phyloP scores from a whole-genome alignment of 2,113 vertebrate genomes.

The Oncorhynchus tshawytscha region DNA sequence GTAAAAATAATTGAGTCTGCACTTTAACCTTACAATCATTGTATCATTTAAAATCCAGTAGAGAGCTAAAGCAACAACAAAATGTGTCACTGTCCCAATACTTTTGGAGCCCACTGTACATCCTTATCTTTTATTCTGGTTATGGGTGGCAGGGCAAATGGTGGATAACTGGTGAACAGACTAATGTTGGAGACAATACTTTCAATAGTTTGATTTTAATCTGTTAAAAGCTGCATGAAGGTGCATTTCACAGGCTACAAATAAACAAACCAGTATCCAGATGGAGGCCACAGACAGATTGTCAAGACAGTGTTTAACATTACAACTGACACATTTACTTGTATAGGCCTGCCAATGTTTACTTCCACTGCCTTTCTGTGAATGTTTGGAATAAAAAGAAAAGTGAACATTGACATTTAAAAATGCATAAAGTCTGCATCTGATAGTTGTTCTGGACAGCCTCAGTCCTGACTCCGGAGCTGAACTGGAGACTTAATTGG shows the following conservation, averaged over 20 bases:
- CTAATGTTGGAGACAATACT: not conserved
- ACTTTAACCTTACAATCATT: too few species aligned
- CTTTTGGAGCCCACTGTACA: not conserved
- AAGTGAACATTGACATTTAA: too few species aligned
- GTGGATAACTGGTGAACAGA: not conserved
- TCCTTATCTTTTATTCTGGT: not conserved
- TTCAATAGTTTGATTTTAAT: not conserved
- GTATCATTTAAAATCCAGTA: too few species aligned
- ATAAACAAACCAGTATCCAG: not conserved
- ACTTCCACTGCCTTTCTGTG: too few species aligned
- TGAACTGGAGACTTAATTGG: not conserved
- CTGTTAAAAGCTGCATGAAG: not conserved
- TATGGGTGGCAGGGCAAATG: not conserved
- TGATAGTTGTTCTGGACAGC: too few species aligned
- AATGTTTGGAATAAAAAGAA: too few species aligned
- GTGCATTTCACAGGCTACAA: not conserved
- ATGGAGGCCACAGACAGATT: not conserved
- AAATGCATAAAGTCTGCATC: too few species aligned
- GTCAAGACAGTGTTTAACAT: not conserved
- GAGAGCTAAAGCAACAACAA: too few species aligned
- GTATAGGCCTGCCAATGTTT: too few species aligned
- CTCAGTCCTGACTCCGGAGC: not conserved
- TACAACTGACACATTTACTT: not conserved
- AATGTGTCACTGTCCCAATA: too few species aligned
- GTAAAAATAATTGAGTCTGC: too few species aligned